A percentile compares a stretch with the other conserved stretches of the same genome.
phyloP scores from a whole-genome alignment of 2,113 vertebrate genomes.

The Genyomyrus donnyi region DNA sequence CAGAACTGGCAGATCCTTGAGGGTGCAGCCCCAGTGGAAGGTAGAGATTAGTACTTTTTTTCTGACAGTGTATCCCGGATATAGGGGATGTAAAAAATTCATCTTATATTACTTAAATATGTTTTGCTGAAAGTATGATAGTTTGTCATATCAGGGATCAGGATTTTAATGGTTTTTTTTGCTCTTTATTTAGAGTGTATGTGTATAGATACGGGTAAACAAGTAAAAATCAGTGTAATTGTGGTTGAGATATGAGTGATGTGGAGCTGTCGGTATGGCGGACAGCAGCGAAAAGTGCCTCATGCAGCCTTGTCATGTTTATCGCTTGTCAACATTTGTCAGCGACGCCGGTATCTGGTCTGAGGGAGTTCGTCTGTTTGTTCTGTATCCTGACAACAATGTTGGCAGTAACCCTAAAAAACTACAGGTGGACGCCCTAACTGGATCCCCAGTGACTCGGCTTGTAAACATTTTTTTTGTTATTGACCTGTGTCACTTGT shows the following conservation, averaged over 20 bases:
- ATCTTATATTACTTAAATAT: not conserved
- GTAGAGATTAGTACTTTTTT: not conserved
- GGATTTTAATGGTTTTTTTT: not conserved
- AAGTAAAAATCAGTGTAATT: not conserved
- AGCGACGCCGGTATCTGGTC: not conserved
- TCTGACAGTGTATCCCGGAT: not conserved
- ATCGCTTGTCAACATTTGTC: not conserved
- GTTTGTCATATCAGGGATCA: not conserved
- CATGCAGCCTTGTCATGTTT: not conserved
- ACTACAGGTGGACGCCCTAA: not conserved
- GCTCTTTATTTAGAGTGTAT: not conserved
- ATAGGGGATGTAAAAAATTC: not conserved
- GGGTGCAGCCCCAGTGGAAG: not conserved
- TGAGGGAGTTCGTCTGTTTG: not conserved
- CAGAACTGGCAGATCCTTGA: not conserved
- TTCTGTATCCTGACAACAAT: not conserved
- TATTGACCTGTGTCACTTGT: not conserved
- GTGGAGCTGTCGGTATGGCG: not conserved
- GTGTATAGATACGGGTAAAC: not conserved
- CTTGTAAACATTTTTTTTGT: not conserved
- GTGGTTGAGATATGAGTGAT: not conserved
- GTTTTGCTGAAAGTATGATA: not conserved
- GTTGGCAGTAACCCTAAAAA: not conserved
- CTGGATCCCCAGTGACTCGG: not conserved
- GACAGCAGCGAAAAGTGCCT: not conserved